A percentile compares a stretch with the other conserved stretches of the same genome.
Evolutionary conservation across 2,797 vertebrate genomes (phyloP).

Genomic region (Gastrophryne carolinensis): DNA sequence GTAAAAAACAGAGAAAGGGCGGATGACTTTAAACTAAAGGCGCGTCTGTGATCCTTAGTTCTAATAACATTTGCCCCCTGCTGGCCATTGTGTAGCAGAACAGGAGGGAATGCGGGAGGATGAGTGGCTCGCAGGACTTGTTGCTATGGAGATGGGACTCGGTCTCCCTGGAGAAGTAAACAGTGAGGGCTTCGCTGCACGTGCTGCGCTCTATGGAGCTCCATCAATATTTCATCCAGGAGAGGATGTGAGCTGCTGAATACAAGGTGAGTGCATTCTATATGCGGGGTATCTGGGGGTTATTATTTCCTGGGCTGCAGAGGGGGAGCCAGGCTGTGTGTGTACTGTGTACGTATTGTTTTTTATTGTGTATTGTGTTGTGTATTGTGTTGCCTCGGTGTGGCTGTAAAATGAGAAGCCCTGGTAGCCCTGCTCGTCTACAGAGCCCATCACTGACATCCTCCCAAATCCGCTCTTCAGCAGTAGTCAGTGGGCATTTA

Average conservation of each 20-base stretch:
- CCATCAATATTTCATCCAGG: neutral
- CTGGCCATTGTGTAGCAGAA: neutral
- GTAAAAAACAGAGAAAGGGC: too few relatives aligned
- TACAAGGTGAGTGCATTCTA: neutral
- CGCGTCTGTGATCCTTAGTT: too few relatives aligned
- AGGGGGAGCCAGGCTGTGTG: too few relatives aligned
- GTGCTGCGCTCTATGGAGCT: neutral
- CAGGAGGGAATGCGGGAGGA: neutral
- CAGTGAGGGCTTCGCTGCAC: neutral
- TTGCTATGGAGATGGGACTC: neutral
- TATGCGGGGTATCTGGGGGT: too few relatives aligned
- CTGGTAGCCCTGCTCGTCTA: neutral
- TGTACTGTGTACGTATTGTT: too few relatives aligned
- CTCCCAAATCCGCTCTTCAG: too few relatives aligned
- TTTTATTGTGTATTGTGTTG: too few relatives aligned
- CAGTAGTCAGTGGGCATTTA: too few relatives aligned
- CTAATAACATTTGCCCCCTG: too few relatives aligned
- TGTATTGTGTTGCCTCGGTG: neutral
- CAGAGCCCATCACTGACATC: neutral
- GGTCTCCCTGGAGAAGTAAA: conserved; percentile 1
- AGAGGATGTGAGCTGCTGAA: neutral
- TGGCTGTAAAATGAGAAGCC: neutral
- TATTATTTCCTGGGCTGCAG: too few relatives aligned
- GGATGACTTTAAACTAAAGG: too few relatives aligned
- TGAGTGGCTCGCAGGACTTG: neutral